These are phyloP conservation scores for Brienomyrus brachyistius DNA, from an alignment of 2,113 vertebrate species.

Conservation along the genomic window DNA sequence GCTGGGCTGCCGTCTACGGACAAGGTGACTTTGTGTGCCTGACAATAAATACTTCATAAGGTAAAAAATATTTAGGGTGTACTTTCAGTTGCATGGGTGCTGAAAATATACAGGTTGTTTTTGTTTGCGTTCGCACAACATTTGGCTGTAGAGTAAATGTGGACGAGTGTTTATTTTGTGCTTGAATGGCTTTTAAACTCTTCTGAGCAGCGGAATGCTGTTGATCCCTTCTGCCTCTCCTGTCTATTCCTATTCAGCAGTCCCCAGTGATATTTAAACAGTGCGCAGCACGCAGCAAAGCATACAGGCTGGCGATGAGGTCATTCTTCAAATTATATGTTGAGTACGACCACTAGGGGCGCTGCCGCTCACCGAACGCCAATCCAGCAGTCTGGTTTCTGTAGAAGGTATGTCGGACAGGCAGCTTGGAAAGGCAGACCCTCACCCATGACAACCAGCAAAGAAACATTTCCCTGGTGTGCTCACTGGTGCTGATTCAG, in stretches of 20 bases:
- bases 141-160: background rate
- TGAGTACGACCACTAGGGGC: conserved; percentile 2
- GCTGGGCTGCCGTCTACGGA: background rate
- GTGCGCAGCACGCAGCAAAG: background rate
- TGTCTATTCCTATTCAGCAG: background rate
- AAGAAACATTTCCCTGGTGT: conserved; percentile 11
- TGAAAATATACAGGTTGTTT: conserved; percentile 1
- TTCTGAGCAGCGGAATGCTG: background rate
- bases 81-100: background rate
- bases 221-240: background rate
- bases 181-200: background rate
- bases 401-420: conserved; percentile 2
- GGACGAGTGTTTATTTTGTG: conserved; percentile 10
- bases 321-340: background rate
- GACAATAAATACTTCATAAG: background rate
- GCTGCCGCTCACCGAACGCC: background rate
- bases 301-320: background rate
- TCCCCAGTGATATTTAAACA: conserved; percentile 13
- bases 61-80: conserved; percentile 14
- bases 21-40: conserved; percentile 12
- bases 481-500: conserved; percentile 11
- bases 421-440: background rate
- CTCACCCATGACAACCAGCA: conserved; percentile 21
- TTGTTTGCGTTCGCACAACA: background rate
- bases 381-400: conserved; percentile 11